phyloP scores from a whole-genome alignment of 2,113 vertebrate genomes.

The Dascyllus trimaculatus region DNA sequence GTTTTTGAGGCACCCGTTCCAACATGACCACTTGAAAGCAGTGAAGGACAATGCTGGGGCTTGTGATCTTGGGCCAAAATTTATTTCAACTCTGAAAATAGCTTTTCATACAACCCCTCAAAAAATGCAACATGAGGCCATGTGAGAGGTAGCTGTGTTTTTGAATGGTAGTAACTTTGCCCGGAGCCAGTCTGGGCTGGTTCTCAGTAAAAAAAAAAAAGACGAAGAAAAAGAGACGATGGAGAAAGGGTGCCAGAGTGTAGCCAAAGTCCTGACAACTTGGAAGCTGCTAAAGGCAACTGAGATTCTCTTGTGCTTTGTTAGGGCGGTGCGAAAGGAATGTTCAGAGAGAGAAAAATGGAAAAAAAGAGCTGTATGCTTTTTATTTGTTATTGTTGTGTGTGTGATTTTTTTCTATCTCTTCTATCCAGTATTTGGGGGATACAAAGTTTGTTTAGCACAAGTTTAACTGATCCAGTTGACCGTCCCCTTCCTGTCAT shows the following conservation, averaged over 20 bases:
- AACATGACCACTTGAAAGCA: constrained; percentile 14
- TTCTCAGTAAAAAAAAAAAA: constrained; percentile 51
- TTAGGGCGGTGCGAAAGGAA: constrained; percentile 10
- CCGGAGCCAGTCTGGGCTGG: constrained; percentile 47
- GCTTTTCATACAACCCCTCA: constrained; percentile 8
- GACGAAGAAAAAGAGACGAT: constrained; percentile 35
- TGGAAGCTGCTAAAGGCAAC: constrained; percentile 54
- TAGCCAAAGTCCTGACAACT: constrained; percentile 56
- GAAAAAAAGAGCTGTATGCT: neutral
- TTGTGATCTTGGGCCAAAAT: constrained; percentile 36
- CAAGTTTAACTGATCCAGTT: constrained; percentile 1
- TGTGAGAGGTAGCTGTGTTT: constrained; percentile 25
- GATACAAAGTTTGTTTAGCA: constrained; percentile 39
- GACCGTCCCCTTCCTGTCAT: constrained; percentile 10
- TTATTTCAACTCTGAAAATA: constrained; percentile 31
- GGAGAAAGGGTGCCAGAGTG: constrained; percentile 30
- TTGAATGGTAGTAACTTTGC: constrained; percentile 21
- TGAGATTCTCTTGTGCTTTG: constrained; percentile 39
- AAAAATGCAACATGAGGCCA: constrained; percentile 16
- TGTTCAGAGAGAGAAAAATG: neutral
- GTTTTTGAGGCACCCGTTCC: constrained; percentile 3
- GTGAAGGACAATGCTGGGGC: neutral
- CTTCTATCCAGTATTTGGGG: neutral
- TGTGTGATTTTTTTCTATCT: neutral
- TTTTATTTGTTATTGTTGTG: neutral